phyloP scores from a whole-genome alignment of 2,797 vertebrate species.

The Periparus ater region DNA sequence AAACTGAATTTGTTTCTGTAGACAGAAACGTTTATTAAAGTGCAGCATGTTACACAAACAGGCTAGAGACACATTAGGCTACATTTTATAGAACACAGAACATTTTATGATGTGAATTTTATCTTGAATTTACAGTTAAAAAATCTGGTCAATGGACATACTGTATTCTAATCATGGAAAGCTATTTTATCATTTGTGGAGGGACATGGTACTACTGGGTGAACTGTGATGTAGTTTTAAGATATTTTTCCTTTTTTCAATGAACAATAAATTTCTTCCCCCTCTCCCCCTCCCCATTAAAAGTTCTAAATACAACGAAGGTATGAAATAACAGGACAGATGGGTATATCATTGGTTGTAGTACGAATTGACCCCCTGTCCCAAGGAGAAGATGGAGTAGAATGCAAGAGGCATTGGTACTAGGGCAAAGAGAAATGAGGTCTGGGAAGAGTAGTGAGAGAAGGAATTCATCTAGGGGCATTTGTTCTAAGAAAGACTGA shows the following conservation, averaged over 20 bases:
- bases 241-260: neutral
- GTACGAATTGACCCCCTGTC: neutral
- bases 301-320: neutral
- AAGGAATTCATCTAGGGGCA: neutral
- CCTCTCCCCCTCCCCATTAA: rapidly evolving
- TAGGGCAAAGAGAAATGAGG: neutral
- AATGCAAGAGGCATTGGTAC: neutral
- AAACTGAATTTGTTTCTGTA: neutral
- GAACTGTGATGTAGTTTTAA: neutral
- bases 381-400: neutral
- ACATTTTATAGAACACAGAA: neutral
- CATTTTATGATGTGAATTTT: neutral
- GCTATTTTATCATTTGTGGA: neutral
- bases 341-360: rapidly evolving
- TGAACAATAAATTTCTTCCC: neutral
- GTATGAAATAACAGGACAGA: neutral
- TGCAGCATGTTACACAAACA: neutral
- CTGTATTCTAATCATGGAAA: neutral
- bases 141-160: neutral
- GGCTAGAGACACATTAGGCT: neutral
- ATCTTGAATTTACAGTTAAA: neutral
- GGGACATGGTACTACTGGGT: neutral
- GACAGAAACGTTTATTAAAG: neutral
- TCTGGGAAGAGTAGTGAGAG: neutral
- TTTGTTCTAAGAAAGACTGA: neutral